These are phyloP conservation scores for Stenotaenia linearis DNA, from an alignment of 2,888 invertebrate species.

Conservation along the genomic window DNA sequence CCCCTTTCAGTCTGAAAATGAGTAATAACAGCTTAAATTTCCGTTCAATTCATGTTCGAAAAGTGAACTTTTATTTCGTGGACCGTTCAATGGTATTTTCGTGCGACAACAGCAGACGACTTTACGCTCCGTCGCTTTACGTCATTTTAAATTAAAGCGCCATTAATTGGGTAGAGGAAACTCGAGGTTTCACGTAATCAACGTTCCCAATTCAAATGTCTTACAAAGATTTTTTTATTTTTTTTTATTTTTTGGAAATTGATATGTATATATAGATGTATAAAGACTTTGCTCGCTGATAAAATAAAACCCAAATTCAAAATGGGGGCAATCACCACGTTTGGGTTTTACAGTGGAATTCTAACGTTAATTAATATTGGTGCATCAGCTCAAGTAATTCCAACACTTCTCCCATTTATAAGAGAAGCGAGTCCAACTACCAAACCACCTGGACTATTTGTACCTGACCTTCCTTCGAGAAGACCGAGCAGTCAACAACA, in stretches of 20 bases:
- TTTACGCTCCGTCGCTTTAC: not conserved
- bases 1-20: not conserved
- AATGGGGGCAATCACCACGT: not conserved
- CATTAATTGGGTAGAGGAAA: not conserved
- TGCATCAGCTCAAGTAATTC: not conserved
- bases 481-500: not conserved
- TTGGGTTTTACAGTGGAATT: not conserved
- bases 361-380: not conserved
- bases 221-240: not conserved
- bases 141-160: slow-evolving; percentile 5
- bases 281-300: not conserved
- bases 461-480: not conserved
- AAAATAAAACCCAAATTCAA: not conserved
- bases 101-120: not conserved
- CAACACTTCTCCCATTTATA: not conserved
- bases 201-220: not conserved
- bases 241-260: not conserved
- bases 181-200: not conserved
- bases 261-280: not conserved
- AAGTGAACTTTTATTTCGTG: not conserved
- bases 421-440: not conserved
- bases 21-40: not conserved
- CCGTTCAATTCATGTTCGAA: not conserved
- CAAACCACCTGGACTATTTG: not conserved
- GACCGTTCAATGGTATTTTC: not conserved